These are phyloP conservation scores for Diuraphis noxia DNA, from an alignment of 1,140 invertebrate species.

Conservation along the genomic window DNA sequence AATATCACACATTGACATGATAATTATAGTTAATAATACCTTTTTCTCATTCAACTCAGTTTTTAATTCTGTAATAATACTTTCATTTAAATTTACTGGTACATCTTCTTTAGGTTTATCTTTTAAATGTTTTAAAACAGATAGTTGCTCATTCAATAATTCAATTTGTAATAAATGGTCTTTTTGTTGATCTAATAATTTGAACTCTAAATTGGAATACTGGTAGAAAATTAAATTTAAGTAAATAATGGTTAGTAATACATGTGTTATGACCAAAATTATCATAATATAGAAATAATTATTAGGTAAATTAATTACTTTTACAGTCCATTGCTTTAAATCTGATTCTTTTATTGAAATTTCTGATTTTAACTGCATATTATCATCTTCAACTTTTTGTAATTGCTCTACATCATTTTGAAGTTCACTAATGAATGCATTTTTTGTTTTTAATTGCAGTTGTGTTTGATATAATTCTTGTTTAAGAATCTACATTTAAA, in stretches of 20 bases:
- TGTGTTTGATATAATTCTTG: slow-evolving; percentile 47
- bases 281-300: neutral
- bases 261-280: neutral
- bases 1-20: neutral
- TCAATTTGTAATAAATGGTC: slow-evolving; percentile 32
- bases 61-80: slow-evolving; percentile 47
- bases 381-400: slow-evolving; percentile 31
- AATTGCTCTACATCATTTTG: slow-evolving; percentile 42
- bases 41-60: slow-evolving; percentile 27
- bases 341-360: slow-evolving; percentile 39
- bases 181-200: slow-evolving; percentile 39
- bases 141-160: slow-evolving; percentile 3
- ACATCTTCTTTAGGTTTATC: neutral
- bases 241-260: neutral
- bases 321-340: slow-evolving; percentile 44
- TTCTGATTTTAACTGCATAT: slow-evolving; percentile 36
- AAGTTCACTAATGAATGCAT: slow-evolving; percentile 25
- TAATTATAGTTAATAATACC: neutral
- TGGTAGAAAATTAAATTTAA: neutral
- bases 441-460: slow-evolving; percentile 38
- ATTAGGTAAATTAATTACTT: slow-evolving; percentile 23
- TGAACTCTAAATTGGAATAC: slow-evolving; percentile 51
- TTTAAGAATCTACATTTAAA: slow-evolving; percentile 8
- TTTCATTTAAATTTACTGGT: slow-evolving; percentile 44
- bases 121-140: neutral